phyloP scores from a whole-genome alignment of 2,888 invertebrate genomes.

The Amiota mariae region DNA sequence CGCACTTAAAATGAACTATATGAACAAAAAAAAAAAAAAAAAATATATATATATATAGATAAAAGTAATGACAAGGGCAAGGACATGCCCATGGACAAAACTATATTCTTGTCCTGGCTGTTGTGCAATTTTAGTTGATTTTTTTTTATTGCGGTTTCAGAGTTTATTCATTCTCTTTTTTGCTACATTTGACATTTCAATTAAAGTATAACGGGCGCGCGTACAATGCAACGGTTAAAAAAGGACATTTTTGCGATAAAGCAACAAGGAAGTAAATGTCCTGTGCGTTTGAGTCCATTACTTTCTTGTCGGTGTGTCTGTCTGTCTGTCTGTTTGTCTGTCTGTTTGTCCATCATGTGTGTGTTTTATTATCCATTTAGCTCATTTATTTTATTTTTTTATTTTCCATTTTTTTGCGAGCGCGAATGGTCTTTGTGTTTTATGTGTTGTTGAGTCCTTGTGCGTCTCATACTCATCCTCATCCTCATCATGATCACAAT shows the following conservation, averaged over 20 bases:
- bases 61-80: not conserved
- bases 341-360: constrained; percentile 52
- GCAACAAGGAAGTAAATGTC: not conserved
- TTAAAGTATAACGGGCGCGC: constrained; percentile 60
- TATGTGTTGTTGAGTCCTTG: constrained; percentile 25
- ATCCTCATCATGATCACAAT: constrained; percentile 19
- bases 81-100: not conserved
- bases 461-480: constrained; percentile 12
- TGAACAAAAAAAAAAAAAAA: not conserved
- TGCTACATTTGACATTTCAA: constrained; percentile 57
- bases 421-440: constrained; percentile 39
- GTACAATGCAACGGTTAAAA: constrained; percentile 61
- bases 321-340: constrained; percentile 47
- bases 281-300: constrained; percentile 15
- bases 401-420: constrained; percentile 16
- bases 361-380: constrained; percentile 67
- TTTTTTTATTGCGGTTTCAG: constrained; percentile 16
- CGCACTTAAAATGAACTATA: not conserved
- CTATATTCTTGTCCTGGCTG: not conserved
- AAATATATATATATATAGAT: no score
- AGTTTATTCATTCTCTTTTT: constrained; percentile 42
- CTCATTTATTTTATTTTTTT: constrained; percentile 65
- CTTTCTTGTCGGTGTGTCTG: constrained; percentile 43
- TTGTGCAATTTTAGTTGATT: constrained; percentile 4
- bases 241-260: constrained; percentile 39